These are phyloP conservation scores for Sternarchorhynchus goeldii DNA, from an alignment of 2,797 vertebrate species.

Conservation along the genomic window DNA sequence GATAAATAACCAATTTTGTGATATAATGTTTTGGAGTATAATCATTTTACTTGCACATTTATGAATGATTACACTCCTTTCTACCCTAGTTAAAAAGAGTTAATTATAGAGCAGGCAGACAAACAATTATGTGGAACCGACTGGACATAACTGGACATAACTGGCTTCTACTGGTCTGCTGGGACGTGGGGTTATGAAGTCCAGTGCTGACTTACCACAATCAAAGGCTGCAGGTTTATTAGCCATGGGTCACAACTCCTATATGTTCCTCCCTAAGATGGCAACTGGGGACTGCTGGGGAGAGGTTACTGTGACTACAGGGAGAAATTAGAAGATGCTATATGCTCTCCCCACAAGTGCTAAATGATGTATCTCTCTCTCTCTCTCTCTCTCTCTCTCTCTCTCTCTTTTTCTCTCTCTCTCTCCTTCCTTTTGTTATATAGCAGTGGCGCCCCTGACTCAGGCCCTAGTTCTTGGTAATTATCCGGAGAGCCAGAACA, in stretches of 20 bases:
- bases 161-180: not conserved
- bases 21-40: too few species aligned
- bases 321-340: slow-evolving; percentile 28
- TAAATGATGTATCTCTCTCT: slow-evolving; percentile 31
- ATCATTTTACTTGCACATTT: too few species aligned
- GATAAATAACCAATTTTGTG: too few species aligned
- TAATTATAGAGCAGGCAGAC: too few species aligned
- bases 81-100: too few species aligned
- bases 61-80: too few species aligned
- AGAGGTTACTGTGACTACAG: not conserved
- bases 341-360: slow-evolving; percentile 28
- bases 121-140: too few species aligned
- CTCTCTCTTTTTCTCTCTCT: slow-evolving; percentile 7
- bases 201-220: not conserved
- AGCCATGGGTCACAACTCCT: not conserved
- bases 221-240: not conserved
- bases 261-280: not conserved
- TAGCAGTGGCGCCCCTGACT: slow-evolving; percentile 22
- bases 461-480: slow-evolving; percentile 4
- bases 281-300: not conserved
- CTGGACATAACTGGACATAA: too few species aligned
- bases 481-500: not conserved
- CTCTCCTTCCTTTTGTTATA: not conserved
- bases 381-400: slow-evolving; percentile 22
- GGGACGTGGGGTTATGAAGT: too few species aligned